These are phyloP conservation scores for Macrophya alboannulata DNA, from an alignment of 2,888 invertebrate species.

Conservation along the genomic window DNA sequence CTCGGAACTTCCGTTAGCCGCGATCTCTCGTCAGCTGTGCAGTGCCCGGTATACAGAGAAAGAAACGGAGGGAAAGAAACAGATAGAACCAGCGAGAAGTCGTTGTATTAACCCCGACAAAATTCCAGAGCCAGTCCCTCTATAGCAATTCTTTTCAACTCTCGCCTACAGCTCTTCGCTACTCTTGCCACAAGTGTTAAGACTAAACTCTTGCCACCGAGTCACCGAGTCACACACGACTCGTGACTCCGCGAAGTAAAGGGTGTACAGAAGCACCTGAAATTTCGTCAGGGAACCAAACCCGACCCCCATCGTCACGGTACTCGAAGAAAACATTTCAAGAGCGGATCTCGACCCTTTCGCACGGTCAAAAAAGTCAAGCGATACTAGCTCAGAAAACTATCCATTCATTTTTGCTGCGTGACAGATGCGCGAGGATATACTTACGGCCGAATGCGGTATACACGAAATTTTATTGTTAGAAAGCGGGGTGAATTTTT, in stretches of 20 bases:
- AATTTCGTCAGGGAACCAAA: constrained; percentile 7
- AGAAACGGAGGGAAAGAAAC: constrained; percentile 6
- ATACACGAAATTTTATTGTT: neutral
- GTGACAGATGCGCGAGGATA: constrained; percentile 27
- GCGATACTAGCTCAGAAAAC: constrained; percentile 14
- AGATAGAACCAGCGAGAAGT: constrained; percentile 52
- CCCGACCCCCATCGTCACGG: constrained; percentile 20
- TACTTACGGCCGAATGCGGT: neutral
- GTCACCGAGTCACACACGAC: constrained; percentile 39
- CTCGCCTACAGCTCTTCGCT: constrained; percentile 71
- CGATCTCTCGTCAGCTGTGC: constrained; percentile 57
- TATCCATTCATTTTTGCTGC: constrained; percentile 36
- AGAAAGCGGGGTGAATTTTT: neutral
- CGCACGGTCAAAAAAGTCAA: constrained; percentile 41
- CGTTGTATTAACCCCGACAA: constrained; percentile 74
- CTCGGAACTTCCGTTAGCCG: constrained; percentile 68
- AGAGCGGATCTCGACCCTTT: constrained; percentile 36
- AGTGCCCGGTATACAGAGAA: neutral
- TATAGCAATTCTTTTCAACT: constrained; percentile 73
- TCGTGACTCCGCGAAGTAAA: constrained; percentile 18
- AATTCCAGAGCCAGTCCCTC: constrained; percentile 74
- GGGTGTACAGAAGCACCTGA: constrained; percentile 55
- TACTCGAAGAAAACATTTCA: constrained; percentile 38
- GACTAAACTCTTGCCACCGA: constrained; percentile 49
- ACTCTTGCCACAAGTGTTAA: constrained; percentile 51